phyloP scores from a whole-genome alignment of 1,140 invertebrate species.

The Drosophila biarmipes region DNA sequence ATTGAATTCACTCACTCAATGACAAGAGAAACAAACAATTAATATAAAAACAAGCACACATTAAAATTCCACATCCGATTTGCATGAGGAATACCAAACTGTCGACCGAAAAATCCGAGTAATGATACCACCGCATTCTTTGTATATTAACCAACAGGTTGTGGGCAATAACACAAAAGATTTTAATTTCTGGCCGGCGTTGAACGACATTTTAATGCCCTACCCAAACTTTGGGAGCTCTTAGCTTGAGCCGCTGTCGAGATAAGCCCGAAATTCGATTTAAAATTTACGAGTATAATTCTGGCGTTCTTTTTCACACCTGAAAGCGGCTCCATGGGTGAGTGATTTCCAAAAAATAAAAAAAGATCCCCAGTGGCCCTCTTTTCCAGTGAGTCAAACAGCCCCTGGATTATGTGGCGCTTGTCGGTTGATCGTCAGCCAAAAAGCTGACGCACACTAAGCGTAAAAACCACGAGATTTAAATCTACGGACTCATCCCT shows the following conservation, averaged over 20 bases:
- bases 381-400: conserved; percentile 38
- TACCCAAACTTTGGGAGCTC: not conserved
- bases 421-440: conserved; percentile 1
- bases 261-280: conserved; percentile 17
- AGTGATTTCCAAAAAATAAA: conserved; percentile 21
- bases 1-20: conserved; percentile 67
- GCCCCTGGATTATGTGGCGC: conserved; percentile 18
- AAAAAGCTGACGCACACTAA: conserved; percentile 25
- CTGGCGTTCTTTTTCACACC: conserved; percentile 21
- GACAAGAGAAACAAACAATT: conserved; percentile 24
- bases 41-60: conserved; percentile 18
- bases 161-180: conserved; percentile 24
- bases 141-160: conserved; percentile 41
- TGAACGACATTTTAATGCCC: conserved; percentile 9
- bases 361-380: not conserved
- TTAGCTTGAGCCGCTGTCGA: conserved; percentile 2
- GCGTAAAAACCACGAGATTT: conserved; percentile 12
- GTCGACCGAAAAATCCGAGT: conserved; percentile 2
- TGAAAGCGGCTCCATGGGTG: conserved; percentile 27
- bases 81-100: conserved; percentile 24
- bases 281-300: conserved; percentile 19
- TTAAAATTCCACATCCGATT: conserved; percentile 22
- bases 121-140: conserved; percentile 5
- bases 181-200: not conserved
- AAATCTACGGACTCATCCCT: conserved; percentile 4